These are phyloP conservation scores for Cyprinodon brontotheroides DNA, from an alignment of 2,113 vertebrate species.

Conservation along the genomic window DNA sequence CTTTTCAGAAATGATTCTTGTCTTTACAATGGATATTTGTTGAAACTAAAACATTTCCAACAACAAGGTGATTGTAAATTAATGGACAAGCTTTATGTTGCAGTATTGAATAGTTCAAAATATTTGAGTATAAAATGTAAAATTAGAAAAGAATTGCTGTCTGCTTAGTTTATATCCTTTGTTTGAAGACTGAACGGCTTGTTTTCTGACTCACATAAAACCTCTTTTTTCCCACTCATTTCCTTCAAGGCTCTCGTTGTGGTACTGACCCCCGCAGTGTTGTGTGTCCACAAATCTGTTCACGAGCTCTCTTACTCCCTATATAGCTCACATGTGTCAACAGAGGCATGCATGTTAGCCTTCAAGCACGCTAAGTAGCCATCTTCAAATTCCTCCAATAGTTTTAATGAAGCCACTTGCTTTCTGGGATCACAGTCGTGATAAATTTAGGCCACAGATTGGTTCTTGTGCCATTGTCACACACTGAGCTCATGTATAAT, in stretches of 20 bases:
- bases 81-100: too few relatives aligned
- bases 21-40: too few relatives aligned
- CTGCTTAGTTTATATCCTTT: conserved; percentile 27
- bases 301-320: conserved; percentile 13
- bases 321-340: conserved; percentile 48
- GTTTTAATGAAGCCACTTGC: conserved; percentile 59
- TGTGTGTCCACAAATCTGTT: conserved; percentile 52
- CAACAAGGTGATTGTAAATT: too few relatives aligned
- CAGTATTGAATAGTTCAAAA: too few relatives aligned
- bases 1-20: too few relatives aligned
- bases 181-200: conserved; percentile 26
- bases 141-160: background rate
- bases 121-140: too few relatives aligned
- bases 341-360: conserved; percentile 38
- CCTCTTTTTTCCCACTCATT: conserved; percentile 37
- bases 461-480: conserved; percentile 46
- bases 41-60: too few relatives aligned
- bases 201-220: conserved; percentile 54
- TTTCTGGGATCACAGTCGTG: conserved; percentile 47
- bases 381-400: conserved; percentile 53
- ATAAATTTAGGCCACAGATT: conserved; percentile 68
- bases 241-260: conserved; percentile 34
- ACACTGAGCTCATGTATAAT: conserved; percentile 26
- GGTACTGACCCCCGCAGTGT: conserved; percentile 28
- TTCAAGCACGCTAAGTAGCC: conserved; percentile 56